Base-by-base conservation (phyloP, 1,140 invertebrate species). In the Chionoecetes opilio region DNA sequence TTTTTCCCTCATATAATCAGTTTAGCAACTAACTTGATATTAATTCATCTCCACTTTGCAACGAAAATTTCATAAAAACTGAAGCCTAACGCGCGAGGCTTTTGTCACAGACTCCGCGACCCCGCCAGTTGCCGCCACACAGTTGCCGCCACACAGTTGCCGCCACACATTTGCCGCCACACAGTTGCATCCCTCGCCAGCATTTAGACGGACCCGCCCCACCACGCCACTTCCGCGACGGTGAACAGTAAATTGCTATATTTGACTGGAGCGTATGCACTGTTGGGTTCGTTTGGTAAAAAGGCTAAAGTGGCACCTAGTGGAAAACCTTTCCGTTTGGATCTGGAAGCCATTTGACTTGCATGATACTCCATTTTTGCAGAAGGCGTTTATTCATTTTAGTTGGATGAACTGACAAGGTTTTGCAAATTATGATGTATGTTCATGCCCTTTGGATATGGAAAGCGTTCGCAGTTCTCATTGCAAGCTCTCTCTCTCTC, bases 321-420 rank as follows among this genome's bases (percentile, higher is more conserved):
- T 75, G 63, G n/a, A 75, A 75, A 75, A 5, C 63, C 63, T n/a
- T 26, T 26, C 63, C 63, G 63, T 75, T 75, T 75, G 63, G 63
- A 75, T 75, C 63, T 75, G 21, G 63, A n/a, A 75, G 63, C 63
- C 26, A 75, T 75, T 75, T 75, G n/a, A 75, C 63, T 75, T 75
- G 63, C 63, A 75, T 75, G 21, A 3, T 75, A 75, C 63, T 75
- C n/a, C 63, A 75, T 75, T 75, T 75, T 75, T 75, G n/a, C 63
- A 26, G 21, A 17, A n/a, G 21, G 1, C 26, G n/a, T 75, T 75
- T 75, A 75, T 75, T 75, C 63, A 26, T 75, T 26, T 75, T 75
- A 75, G 63, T n/a, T n/a, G 63, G 3, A 26, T 75, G 63, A n/a
- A n/a, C 63, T 26, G n/a, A 75, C 63, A 26, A 21, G 63, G 63